Evolutionary conservation across 2,888 invertebrate species (phyloP).

Genomic region (Geophilus truncorum): DNA sequence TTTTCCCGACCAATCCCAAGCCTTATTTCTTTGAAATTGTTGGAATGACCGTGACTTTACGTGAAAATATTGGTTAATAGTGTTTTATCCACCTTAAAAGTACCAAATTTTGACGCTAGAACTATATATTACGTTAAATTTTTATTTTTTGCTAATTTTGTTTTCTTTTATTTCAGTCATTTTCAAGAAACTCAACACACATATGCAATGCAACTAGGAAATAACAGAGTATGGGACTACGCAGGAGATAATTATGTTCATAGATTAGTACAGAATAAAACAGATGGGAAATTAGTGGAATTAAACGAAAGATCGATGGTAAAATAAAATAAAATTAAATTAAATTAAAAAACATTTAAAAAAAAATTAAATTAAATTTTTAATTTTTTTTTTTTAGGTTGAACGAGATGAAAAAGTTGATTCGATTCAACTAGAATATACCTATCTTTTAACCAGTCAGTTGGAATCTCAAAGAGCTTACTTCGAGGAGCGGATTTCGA

Average conservation of each 20-base stretch:
- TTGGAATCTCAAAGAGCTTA: conserved; percentile 87
- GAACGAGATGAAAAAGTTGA: conserved; percentile 76
- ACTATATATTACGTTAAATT: no score
- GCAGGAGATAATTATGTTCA: conserved; percentile 97
- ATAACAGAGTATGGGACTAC: conserved; percentile 98
- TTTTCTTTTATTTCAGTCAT: conserved; percentile 58
- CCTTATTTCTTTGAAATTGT: no score
- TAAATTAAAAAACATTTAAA: no score
- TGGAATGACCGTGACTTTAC: no score
- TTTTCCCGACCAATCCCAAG: no score
- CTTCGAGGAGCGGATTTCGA: conserved; percentile 73
- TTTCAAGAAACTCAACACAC: conserved; percentile 94
- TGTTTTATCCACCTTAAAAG: no score
- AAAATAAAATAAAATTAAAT: no score
- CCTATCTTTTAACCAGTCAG: conserved; percentile 90
- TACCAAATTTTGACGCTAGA: no score
- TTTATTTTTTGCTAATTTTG: no score
- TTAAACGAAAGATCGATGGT: conserved; percentile 41
- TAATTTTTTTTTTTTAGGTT: conserved; percentile 42
- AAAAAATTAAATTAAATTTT: no score
- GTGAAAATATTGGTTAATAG: no score
- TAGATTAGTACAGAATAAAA: conserved; percentile 90
- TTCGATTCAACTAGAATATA: conserved; percentile 91
- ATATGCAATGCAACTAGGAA: conserved; percentile 92
- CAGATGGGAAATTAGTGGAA: conserved; percentile 88